Base-by-base conservation (phyloP, 2,797 vertebrate genomes). In the Falco biarmicus region DNA sequence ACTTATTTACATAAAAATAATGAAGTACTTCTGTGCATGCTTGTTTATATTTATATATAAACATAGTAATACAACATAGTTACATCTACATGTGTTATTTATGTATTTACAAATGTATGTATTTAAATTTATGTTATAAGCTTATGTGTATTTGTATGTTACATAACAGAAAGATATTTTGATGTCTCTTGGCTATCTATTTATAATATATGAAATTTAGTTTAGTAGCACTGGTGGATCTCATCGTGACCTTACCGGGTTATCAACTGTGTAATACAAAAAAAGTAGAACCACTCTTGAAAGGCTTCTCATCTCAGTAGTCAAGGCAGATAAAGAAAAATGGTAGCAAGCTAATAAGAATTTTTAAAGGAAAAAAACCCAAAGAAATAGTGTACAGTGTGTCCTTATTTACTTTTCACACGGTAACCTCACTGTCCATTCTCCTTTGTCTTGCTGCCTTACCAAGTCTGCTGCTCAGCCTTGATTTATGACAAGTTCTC, bases 401-500 rank as follows among this genome's bases (percentile, higher is more conserved):
- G 51, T 90, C 77, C 66, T 82, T 96, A 90, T 78, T 94, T 96
- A 93, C 85, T 95, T 96, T 91, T 87, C 90, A 77, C 51, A 60
- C 60, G 60, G 64, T 76, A 90, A 89, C 88, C 76, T 85, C 80
- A 34, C 63, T 6, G 0, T 69, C 47, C 64, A 69, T 59, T 84
- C 83, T 84, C 70, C 45, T 93, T 93, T 94, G 86, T 96, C 70
- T 89, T 94, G 28, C 47, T 94, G 51, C 74, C 64, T 95, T 9
- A 16, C 63, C 64, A 90, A 65, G 45, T 92, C 64, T 80, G 53
- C 74, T 50, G 39, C 56, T 80, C 13, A 21, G 31, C 21, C 41
- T 89, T 96, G 90, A 96, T 96, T 95, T 96, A 96, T 84, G 64
- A 82, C 41, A 74, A 70, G 56, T 89, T 88, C 31, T 71, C 77